These are phyloP conservation scores for Buathra laborator DNA, from an alignment of 2,888 invertebrate species.

Conservation along the genomic window DNA sequence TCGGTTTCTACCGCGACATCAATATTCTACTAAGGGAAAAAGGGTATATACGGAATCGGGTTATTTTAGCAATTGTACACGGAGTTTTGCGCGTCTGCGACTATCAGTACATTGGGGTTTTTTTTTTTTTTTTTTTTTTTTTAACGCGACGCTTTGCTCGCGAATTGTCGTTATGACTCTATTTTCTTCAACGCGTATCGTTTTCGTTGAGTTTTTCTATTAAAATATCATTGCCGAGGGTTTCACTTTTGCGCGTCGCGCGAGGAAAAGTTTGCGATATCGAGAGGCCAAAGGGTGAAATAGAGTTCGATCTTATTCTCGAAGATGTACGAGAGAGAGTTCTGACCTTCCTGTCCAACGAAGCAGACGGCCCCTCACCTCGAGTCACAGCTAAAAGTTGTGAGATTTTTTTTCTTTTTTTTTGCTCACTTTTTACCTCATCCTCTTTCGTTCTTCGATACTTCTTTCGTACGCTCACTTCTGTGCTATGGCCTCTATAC, in stretches of 20 bases:
- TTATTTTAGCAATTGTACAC: background rate
- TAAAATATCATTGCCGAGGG: slow-evolving; percentile 1
- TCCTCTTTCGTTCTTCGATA: slow-evolving; percentile 37
- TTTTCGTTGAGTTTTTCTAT: background rate
- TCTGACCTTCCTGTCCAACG: slow-evolving; percentile 56
- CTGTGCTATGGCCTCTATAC: slow-evolving; percentile 49
- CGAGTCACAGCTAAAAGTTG: slow-evolving; percentile 56
- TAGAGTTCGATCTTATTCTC: slow-evolving; percentile 62
- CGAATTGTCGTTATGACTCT: background rate
- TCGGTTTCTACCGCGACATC: slow-evolving; percentile 57
- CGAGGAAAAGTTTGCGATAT: slow-evolving; percentile 5
- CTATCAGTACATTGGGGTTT: background rate
- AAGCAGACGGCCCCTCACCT: slow-evolving; percentile 38
- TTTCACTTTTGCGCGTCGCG: background rate
- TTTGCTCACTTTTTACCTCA: slow-evolving; percentile 30
- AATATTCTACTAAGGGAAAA: slow-evolving; percentile 42
- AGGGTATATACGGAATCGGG: background rate
- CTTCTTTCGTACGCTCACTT: slow-evolving; percentile 37
- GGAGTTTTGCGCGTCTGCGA: slow-evolving; percentile 1
- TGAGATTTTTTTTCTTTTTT: slow-evolving; percentile 12
- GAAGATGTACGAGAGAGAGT: slow-evolving; percentile 35
- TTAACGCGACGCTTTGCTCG: background rate
- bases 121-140: background rate
- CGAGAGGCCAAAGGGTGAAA: slow-evolving; percentile 54
- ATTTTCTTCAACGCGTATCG: background rate